Conservation (phyloP, 2,888 invertebrate genomes). For the Tiliacea aurago region DNA sequence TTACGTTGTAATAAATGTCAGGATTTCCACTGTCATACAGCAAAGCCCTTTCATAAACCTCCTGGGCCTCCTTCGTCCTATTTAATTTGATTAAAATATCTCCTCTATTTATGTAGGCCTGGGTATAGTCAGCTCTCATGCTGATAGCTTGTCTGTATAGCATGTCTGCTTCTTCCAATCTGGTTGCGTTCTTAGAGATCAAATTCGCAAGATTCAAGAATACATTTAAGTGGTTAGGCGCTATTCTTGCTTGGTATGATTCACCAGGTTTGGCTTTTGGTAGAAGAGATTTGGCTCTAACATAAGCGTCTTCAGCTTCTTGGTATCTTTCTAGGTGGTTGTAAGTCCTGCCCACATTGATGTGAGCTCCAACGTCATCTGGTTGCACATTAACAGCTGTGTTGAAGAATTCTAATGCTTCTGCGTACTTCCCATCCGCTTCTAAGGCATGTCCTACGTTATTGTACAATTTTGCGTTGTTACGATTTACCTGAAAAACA, state of each 20-base stretch:
- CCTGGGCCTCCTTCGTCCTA: slow-evolving; percentile 97
- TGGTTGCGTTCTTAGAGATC: slow-evolving; percentile 97
- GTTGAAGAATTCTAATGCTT: slow-evolving; percentile 97
- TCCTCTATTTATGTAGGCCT: slow-evolving; percentile 99
- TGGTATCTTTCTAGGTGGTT: slow-evolving; percentile 94
- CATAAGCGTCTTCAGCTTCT: slow-evolving; percentile 98
- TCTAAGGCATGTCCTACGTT: slow-evolving; percentile 99
- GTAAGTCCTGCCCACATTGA: slow-evolving; percentile 98
- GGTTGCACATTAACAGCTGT: slow-evolving; percentile 98
- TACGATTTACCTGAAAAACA: slow-evolving; percentile 93
- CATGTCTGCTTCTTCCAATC: slow-evolving; percentile 98
- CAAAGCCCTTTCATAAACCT: slow-evolving; percentile 97
- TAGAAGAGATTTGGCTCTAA: slow-evolving; percentile 96
- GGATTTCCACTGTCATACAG: slow-evolving; percentile 98
- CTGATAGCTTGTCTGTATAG: slow-evolving; percentile 98
- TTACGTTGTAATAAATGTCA: slow-evolving; percentile 98
- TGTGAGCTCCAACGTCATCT: slow-evolving; percentile 99
- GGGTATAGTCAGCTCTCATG: slow-evolving; percentile 98
- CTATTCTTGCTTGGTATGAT: slow-evolving; percentile 98
- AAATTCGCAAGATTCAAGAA: slow-evolving; percentile 98
- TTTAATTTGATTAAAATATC: slow-evolving; percentile 98
- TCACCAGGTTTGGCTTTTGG: slow-evolving; percentile 98
- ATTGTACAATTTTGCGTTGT: slow-evolving; percentile 98
- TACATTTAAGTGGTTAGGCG: slow-evolving; percentile 98
- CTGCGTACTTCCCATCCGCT: slow-evolving; percentile 92